Evolutionary conservation across 1,140 invertebrate species (phyloP).

Genomic region (Meteorus sp.): DNA sequence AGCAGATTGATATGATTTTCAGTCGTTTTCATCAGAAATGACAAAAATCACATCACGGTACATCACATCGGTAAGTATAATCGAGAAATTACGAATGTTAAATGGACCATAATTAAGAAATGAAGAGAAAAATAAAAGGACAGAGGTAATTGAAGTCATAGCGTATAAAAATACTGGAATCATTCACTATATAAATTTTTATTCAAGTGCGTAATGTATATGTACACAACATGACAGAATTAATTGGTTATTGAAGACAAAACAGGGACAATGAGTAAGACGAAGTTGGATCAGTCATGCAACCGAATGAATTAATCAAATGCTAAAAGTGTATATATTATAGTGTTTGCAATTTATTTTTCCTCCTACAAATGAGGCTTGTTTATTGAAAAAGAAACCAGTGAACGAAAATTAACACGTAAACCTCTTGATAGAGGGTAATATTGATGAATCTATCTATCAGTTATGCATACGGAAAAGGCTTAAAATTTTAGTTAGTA

Average conservation of each 20-base stretch:
- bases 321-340: too few species aligned
- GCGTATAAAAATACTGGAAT: neutral
- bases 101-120: too few species aligned
- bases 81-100: too few species aligned
- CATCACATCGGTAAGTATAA: too few species aligned
- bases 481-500: constrained; percentile 6
- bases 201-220: constrained; percentile 4
- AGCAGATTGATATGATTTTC: neutral
- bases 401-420: too few species aligned
- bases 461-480: too few species aligned
- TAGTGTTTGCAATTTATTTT: too few species aligned
- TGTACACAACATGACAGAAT: neutral
- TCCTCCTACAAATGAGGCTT: neutral
- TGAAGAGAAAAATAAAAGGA: neutral
- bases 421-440: too few species aligned
- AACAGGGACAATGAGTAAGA: neutral
- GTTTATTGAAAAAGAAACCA: too few species aligned
- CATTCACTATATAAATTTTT: constrained; percentile 5
- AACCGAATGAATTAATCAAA: constrained; percentile 1
- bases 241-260: neutral
- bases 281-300: neutral
- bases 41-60: too few species aligned
- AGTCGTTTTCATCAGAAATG: too few species aligned
- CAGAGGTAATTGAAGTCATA: neutral
- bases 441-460: too few species aligned